Evolutionary conservation across 2,113 vertebrate genomes (phyloP).

Genomic region (Barbus barbus): DNA sequence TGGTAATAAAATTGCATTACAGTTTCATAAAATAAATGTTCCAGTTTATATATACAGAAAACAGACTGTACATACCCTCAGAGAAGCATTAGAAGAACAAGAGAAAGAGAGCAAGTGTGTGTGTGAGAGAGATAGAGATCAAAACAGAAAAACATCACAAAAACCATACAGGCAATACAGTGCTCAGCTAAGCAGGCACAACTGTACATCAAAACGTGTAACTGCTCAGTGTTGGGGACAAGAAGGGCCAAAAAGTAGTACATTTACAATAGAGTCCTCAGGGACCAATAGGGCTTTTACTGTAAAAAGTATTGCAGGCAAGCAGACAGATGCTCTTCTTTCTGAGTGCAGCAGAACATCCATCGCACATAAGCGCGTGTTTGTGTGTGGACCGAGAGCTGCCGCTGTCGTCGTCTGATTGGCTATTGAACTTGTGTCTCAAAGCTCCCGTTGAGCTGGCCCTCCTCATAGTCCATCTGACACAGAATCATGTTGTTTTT

Average conservation of each 20-base stretch:
- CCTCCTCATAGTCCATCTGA: slow-evolving; percentile 99
- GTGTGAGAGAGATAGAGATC: slow-evolving; percentile 50
- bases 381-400: slow-evolving; percentile 67
- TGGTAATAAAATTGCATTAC: slow-evolving; percentile 99
- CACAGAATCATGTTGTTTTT: slow-evolving; percentile 99
- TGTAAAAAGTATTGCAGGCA: slow-evolving; percentile 90
- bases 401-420: slow-evolving; percentile 60
- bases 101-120: slow-evolving; percentile 58
- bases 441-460: slow-evolving; percentile 98
- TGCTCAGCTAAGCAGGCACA: slow-evolving; percentile 94
- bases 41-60: slow-evolving; percentile 99
- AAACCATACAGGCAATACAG: slow-evolving; percentile 92
- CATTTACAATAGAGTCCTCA: slow-evolving; percentile 87
- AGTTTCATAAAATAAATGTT: slow-evolving; percentile 99
- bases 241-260: slow-evolving; percentile 77
- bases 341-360: slow-evolving; percentile 79
- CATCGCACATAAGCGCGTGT: slow-evolving; percentile 67
- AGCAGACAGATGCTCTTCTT: slow-evolving; percentile 82
- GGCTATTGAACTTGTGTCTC: slow-evolving; percentile 97
- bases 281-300: slow-evolving; percentile 83
- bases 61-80: slow-evolving; percentile 98
- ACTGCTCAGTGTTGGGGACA: slow-evolving; percentile 90
- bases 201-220: slow-evolving; percentile 92
- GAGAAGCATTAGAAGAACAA: slow-evolving; percentile 78
- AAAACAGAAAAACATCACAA: slow-evolving; percentile 84